Evolutionary conservation across 2,888 invertebrate species (phyloP).

Genomic region (Chymomyza procnemis): DNA sequence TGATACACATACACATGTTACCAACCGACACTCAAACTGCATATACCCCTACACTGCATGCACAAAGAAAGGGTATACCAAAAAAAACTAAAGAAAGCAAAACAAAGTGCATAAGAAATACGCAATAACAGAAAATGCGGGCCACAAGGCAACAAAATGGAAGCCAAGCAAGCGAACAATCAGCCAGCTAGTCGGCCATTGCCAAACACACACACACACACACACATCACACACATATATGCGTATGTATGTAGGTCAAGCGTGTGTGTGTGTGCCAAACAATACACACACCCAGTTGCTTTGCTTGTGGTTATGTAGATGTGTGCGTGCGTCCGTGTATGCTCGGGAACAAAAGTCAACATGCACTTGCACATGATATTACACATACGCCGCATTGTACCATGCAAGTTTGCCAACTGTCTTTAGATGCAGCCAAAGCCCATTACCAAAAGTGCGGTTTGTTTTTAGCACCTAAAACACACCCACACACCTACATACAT

Average conservation of each 20-base stretch:
- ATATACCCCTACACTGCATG: too few relatives aligned
- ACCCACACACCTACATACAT: too few relatives aligned
- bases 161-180: neutral
- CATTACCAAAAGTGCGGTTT: conserved; percentile 2
- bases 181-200: neutral
- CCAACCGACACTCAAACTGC: too few relatives aligned
- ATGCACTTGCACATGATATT: conserved; percentile 7
- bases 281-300: neutral
- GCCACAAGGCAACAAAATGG: neutral
- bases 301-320: neutral
- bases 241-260: neutral
- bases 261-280: neutral
- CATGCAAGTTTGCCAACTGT: neutral
- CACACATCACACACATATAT: neutral
- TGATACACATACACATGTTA: too few relatives aligned
- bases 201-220: neutral
- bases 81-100: neutral
- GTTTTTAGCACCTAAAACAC: conserved; percentile 5
- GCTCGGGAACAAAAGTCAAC: neutral
- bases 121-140: neutral
- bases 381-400: conserved; percentile 7
- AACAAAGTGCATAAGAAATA: neutral
- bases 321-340: neutral
- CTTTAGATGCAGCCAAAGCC: neutral
- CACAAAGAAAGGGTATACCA: neutral